These are phyloP conservation scores for Vollenhovia emeryi DNA, from an alignment of 1,140 invertebrate species.

Conservation along the genomic window DNA sequence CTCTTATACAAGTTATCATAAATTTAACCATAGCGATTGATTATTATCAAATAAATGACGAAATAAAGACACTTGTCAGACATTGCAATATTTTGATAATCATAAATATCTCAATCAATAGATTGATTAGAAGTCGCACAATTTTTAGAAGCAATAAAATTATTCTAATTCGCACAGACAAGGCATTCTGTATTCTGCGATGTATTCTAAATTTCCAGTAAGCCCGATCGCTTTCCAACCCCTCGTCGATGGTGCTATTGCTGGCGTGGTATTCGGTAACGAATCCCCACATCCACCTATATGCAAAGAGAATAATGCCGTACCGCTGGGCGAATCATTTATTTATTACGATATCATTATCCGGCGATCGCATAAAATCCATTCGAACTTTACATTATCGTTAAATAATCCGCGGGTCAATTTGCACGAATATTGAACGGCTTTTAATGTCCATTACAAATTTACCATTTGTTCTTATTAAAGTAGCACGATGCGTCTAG, in stretches of 20 bases:
- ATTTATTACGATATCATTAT: conserved; percentile 58
- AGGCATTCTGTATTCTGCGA: background rate
- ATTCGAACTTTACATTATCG: conserved; percentile 67
- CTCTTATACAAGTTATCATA: background rate
- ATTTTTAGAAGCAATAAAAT: background rate
- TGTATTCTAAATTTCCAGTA: background rate
- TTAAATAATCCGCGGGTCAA: conserved; percentile 64
- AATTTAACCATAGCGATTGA: background rate
- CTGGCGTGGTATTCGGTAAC: background rate
- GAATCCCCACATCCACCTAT: background rate
- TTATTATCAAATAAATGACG: background rate
- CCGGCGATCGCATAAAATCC: conserved; percentile 55
- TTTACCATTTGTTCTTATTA: conserved; percentile 39
- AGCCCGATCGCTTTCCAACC: background rate
- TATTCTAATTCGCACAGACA: background rate
- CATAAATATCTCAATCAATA: conserved; percentile 7
- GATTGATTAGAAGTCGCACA: background rate
- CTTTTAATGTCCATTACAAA: conserved; percentile 39
- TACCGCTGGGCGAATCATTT: conserved; percentile 49
- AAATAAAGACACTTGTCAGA: background rate
- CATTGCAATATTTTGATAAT: background rate
- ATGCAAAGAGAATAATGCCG: conserved; percentile 27
- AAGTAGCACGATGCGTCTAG: conserved; percentile 1
- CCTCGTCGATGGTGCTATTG: background rate
- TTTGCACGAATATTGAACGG: conserved; percentile 60